A percentile compares a stretch with the other conserved stretches of the same genome.
Conservation (phyloP, 2,888 invertebrate genomes). For the Sthenelais limicola region DNA sequence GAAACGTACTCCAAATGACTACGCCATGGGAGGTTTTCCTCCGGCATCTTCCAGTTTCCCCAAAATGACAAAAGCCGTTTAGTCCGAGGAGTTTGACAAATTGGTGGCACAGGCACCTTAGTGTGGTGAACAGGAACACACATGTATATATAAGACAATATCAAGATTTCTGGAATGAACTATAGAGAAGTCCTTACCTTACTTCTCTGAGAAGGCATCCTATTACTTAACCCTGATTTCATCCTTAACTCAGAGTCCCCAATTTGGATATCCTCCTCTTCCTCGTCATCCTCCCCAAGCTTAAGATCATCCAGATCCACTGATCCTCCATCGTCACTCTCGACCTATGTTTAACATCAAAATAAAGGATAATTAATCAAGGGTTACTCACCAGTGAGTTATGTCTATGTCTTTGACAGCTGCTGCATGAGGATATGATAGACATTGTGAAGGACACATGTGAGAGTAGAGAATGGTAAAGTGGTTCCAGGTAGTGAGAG, state of each 20-base stretch:
- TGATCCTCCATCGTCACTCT: not conserved
- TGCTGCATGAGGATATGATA: constrained; percentile 15
- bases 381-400: not conserved
- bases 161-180: no score
- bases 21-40: no score
- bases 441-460: no score
- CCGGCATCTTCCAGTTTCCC: no score
- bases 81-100: no score
- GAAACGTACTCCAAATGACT: no score
- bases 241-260: not conserved
- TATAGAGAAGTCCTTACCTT: constrained; percentile 25
- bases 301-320: not conserved
- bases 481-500: no score
- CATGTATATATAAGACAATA: no score
- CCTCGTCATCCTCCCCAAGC: constrained; percentile 1
- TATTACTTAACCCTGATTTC: not conserved
- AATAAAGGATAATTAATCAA: not conserved
- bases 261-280: not conserved
- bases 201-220: constrained; percentile 11
- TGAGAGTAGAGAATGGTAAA: no score
- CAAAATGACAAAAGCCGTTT: no score
- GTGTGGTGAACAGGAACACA: no score
- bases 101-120: no score
- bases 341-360: not conserved
- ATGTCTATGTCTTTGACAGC: constrained; percentile 4